A percentile compares a stretch with the other conserved stretches of the same genome.
Evolutionary conservation across 2,888 invertebrate genomes (phyloP).

Genomic region (Chrysopilus asiliformis): DNA sequence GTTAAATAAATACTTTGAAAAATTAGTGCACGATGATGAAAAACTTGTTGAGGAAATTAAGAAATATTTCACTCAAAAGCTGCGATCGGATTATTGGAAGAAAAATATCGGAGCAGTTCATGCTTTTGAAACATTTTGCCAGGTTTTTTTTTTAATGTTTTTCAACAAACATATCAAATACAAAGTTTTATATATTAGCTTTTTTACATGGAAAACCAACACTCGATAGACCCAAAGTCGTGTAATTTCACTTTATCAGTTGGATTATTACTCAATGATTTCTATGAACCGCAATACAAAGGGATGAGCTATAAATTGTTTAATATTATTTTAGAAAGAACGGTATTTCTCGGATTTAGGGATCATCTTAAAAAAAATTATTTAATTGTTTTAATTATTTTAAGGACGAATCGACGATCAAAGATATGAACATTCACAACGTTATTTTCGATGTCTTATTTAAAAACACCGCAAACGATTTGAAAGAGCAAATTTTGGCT

Average conservation of each 20-base stretch:
- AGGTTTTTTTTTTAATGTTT: conserved; percentile 16
- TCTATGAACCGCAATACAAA: conserved; percentile 24
- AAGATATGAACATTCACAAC: conserved; percentile 25
- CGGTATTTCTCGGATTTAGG: conserved; percentile 20
- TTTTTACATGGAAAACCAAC: conserved; percentile 6
- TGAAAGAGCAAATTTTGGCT: conserved; percentile 18
- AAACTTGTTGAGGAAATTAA: conserved; percentile 18
- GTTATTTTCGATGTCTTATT: conserved; percentile 28
- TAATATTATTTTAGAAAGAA: conserved; percentile 19
- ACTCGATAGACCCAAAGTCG: conserved; percentile 13
- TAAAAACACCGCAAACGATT: conserved; percentile 22
- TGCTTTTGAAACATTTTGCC: conserved; percentile 24
- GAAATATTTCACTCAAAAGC: conserved; percentile 22
- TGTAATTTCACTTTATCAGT: conserved; percentile 27
- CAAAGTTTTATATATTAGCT: conserved; percentile 1
- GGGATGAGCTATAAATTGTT: conserved; percentile 25
- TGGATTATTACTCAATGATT: conserved; percentile 26
- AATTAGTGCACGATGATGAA: neutral
- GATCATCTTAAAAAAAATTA: no score
- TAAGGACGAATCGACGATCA: conserved; percentile 21
- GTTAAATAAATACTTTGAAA: neutral
- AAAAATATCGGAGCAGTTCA: conserved; percentile 26
- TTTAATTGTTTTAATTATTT: neutral
- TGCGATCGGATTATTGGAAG: conserved; percentile 26
- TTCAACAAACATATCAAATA: neutral